Base-by-base conservation (phyloP, 2,113 vertebrate genomes). In the Gymnorhina tibicen region DNA sequence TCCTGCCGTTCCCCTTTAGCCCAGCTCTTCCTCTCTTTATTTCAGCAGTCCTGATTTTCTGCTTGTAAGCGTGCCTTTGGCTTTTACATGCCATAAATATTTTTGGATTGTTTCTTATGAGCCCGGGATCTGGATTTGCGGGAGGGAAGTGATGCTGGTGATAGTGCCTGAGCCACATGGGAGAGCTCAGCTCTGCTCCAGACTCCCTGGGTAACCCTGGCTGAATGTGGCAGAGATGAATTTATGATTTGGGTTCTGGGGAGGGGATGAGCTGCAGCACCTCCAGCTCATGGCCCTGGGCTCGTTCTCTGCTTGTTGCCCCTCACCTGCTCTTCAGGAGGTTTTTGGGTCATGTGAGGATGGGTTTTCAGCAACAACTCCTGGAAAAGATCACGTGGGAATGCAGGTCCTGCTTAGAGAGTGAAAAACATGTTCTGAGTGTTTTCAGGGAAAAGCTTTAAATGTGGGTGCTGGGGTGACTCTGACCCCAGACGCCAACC, bases 231-330 rank as follows among this genome's bases (percentile, higher is more conserved):
- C 44, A 64, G 41, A 73, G 49, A 7, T 21, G 12, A 39, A 30
- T 72, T 76, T 56, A 52, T n/a, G 7, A 11, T 11, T 32, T 2
- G 41, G 13, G 2, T 49, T 19, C 44, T 41, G 46, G 55, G 35
- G 8, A 62, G 33, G 33, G 22, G 28, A 32, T 1, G 24, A 67
- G 63, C 67, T 3, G 1, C 33, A 91, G 33, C 59, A 60, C 16
- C 14, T 6, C 14, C 4, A 7, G 3, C 33, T 73, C 1, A 1
- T 21, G 32, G 23, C 33, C 15, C 10, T 16, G 28, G 39, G n/a
- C 12, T 86, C 1, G 1, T 47, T 21, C 28, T 74, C 70, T 50
- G 50, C 60, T 63, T 5, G 1, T 22, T n/a, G 47, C 35, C 35
- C 37, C 39, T 84, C 15, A 1, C 33, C 39, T 30, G 20, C 41